phyloP scores from a whole-genome alignment of 2,797 vertebrate genomes.

The Gymnodraco acuticeps region DNA sequence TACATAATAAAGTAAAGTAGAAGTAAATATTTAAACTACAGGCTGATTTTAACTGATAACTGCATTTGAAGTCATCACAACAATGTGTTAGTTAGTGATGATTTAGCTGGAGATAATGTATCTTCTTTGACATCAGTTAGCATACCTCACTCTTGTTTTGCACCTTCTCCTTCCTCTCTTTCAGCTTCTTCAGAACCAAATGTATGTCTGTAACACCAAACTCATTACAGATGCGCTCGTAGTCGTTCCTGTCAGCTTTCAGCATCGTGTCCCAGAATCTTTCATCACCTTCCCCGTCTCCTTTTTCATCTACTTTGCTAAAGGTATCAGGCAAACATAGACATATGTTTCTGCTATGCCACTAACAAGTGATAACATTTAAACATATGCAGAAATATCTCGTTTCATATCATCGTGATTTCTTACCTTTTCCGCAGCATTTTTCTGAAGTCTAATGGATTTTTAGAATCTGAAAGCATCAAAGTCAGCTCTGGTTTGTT shows the following conservation, averaged over 20 bases:
- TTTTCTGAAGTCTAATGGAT: constrained; percentile 86
- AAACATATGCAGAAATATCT: not conserved
- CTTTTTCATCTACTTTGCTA: constrained; percentile 60
- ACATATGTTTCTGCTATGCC: not conserved
- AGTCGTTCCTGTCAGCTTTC: constrained; percentile 88
- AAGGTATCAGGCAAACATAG: constrained; percentile 2
- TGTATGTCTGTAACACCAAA: constrained; percentile 87
- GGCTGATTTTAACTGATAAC: not conserved
- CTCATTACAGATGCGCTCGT: constrained; percentile 88
- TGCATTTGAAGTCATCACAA: too few relatives aligned
- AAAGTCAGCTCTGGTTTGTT: constrained; percentile 8
- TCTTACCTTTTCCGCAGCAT: constrained; percentile 87
- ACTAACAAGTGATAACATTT: not conserved
- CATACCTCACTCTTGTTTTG: constrained; percentile 82
- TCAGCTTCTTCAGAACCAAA: constrained; percentile 85
- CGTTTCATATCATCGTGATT: not conserved
- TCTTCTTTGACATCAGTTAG: constrained; percentile 11
- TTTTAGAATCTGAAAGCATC: constrained; percentile 67
- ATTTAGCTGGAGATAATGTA: not conserved
- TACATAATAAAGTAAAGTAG: not conserved
- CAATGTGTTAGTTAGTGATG: not conserved
- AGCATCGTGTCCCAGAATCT: constrained; percentile 88
- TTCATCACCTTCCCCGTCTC: constrained; percentile 64
- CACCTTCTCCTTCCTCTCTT: constrained; percentile 77
- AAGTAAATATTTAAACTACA: not conserved